Evolutionary conservation across 2,888 invertebrate species (phyloP).

Genomic region (Acronicta leporina): DNA sequence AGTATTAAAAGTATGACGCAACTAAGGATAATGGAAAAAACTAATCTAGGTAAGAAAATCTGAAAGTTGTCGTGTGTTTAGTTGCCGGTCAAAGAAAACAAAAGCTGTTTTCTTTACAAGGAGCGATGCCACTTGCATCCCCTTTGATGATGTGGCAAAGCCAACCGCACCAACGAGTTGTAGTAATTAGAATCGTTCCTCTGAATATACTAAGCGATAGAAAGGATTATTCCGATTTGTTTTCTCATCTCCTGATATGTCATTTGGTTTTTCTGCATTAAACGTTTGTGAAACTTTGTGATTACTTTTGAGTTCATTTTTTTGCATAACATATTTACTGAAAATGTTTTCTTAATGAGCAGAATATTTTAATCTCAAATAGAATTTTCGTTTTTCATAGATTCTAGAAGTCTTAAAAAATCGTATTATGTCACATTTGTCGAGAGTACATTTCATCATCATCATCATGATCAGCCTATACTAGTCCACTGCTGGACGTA

Average conservation of each 20-base stretch:
- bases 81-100: conserved; percentile 52
- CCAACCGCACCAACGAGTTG: conserved; percentile 65
- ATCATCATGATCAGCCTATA: no score
- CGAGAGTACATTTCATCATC: no score
- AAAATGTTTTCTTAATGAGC: background rate
- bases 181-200: conserved; percentile 70
- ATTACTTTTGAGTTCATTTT: conserved; percentile 4
- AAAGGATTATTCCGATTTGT: conserved; percentile 59
- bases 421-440: conserved; percentile 7
- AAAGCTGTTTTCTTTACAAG: conserved; percentile 58
- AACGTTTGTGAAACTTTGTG: conserved; percentile 3
- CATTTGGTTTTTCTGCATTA: conserved; percentile 26
- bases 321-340: background rate
- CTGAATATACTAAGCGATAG: conserved; percentile 63
- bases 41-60: conserved; percentile 46
- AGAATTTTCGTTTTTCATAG: no score
- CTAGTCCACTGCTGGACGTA: no score
- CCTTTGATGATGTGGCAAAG: conserved; percentile 67
- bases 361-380: no score
- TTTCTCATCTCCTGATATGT: conserved; percentile 22
- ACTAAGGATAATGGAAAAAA: conserved; percentile 26
- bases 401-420: no score
- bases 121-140: conserved; percentile 60
- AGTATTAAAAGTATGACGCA: background rate
- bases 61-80: conserved; percentile 47